Evolutionary conservation across 2,797 vertebrate species (phyloP), one percentile per base, ranked within the genome.

Genomic region (Agapornis canus): DNA sequence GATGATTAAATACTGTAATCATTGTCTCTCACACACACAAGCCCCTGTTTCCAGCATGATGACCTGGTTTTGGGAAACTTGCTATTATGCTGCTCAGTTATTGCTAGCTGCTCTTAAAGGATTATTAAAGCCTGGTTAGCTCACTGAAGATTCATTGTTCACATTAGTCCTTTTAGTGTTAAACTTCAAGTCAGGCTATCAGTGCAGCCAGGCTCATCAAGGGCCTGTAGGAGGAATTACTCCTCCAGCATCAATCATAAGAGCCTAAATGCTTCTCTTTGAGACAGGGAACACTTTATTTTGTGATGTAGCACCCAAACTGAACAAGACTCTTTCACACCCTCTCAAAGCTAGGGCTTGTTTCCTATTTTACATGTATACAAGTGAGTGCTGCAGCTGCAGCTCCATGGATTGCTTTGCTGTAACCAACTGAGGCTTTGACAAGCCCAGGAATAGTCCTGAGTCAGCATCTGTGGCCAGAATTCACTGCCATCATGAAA

Each of bases 91-190:
- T 72, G 78, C 89, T 75, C 80, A 76, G 87, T 96, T 91, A 70
- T 79, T 81, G 82, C 87, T 94, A 73, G 91, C 86, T 95, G 88
- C 78, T 82, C 92, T 95, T 91, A 86, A 86, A 82, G 89, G 91
- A 95, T 97, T 96, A 96, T 97, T 97, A 82, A 97, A 96, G 95
- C 95, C 88, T 96, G 89, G 94, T 92, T 96, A 93, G 90, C 91
- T 97, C 92, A 96, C 95, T 97, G 92, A 96, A 94, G 93, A 61
- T 18, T 95, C 91, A 94, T 97, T 97, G 96, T 97, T 96, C 76
- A 19, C 89, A 32, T 86, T 52, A 75, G 86, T 76, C 69, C 51
- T 76, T 92, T 89, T n/a, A 93, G 89, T 56, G 81, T 92, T 85
- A 93, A 89, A 94, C 94, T 95, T 77, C 70, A 73, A 71, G 90